Evolutionary conservation across 2,113 vertebrate genomes (phyloP).

Genomic region (Petrocephalus microphthalmus): DNA sequence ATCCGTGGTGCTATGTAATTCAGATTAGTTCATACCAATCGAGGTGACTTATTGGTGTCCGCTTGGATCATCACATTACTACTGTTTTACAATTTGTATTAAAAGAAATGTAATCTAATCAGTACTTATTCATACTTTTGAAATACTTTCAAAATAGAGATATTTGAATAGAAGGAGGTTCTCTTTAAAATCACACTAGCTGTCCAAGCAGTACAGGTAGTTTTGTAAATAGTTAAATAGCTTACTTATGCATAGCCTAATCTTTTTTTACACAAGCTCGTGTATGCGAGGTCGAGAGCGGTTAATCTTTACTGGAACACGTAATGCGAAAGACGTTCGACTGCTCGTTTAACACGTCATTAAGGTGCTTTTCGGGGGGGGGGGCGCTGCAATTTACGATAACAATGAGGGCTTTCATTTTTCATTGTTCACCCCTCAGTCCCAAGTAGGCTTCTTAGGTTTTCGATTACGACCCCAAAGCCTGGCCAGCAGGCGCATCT

Average conservation of each 20-base stretch:
- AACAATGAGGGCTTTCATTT: constrained; percentile 2
- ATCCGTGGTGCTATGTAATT: neutral
- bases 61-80: neutral
- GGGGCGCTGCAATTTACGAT: neutral
- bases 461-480: neutral
- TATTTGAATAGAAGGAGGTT: neutral
- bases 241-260: neutral
- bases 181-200: neutral
- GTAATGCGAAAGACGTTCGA: neutral
- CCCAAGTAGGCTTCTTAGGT: neutral
- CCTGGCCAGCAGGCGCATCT: neutral
- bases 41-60: neutral
- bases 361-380: neutral
- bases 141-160: neutral
- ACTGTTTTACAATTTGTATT: neutral
- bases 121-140: neutral
- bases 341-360: neutral
- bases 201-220: neutral
- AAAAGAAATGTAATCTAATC: neutral
- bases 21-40: neutral
- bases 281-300: neutral
- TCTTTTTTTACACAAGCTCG: neutral
- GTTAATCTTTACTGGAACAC: neutral
- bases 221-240: neutral
- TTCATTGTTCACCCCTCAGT: neutral